These are phyloP conservation scores for Plotosus lineatus DNA, from an alignment of 2,113 vertebrate genomes.

Conservation along the genomic window DNA sequence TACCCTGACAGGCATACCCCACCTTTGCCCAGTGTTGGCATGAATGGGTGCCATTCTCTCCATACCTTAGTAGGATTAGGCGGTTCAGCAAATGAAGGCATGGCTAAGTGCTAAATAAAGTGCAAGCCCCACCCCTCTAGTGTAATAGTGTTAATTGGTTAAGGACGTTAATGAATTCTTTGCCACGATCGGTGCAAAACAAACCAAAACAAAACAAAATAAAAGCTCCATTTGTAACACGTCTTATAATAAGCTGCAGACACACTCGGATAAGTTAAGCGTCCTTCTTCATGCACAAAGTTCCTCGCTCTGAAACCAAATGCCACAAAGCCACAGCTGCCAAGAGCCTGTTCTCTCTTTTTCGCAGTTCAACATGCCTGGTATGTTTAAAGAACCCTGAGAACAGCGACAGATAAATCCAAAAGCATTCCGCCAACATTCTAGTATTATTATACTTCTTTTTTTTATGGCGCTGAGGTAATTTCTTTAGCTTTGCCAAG, in stretches of 20 bases:
- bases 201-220: no score
- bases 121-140: not conserved
- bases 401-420: constrained; percentile 62
- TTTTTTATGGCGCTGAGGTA: constrained; percentile 53
- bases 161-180: constrained; percentile 4
- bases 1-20: no score
- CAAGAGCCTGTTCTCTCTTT: constrained; percentile 50
- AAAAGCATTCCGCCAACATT: constrained; percentile 58
- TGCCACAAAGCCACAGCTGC: constrained; percentile 29
- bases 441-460: constrained; percentile 41
- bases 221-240: constrained; percentile 34
- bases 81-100: no score
- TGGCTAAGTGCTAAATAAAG: not conserved
- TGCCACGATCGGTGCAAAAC: constrained; percentile 3
- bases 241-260: constrained; percentile 50
- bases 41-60: no score
- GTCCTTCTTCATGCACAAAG: constrained; percentile 19
- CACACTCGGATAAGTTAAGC: constrained; percentile 43
- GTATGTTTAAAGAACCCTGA: constrained; percentile 63
- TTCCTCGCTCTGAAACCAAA: constrained; percentile 35
- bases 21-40: no score
- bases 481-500: constrained; percentile 49
- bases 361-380: constrained; percentile 48
- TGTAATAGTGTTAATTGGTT: not conserved
- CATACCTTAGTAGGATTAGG: no score